Evolutionary conservation across 2,888 invertebrate species (phyloP).

Genomic region (Acrobasis consociella): DNA sequence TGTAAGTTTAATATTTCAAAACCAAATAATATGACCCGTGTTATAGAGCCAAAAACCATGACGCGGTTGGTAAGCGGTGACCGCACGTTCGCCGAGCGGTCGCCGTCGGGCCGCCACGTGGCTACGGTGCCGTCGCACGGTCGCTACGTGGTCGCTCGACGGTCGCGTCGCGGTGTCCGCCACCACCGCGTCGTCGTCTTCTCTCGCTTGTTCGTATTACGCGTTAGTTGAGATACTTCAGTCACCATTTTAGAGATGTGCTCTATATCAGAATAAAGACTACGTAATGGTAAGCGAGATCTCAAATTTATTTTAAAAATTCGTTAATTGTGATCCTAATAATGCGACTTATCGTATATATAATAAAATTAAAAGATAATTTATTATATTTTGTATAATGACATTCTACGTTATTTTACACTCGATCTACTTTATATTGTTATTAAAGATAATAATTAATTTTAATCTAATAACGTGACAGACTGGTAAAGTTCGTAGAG

Average conservation of each 20-base stretch:
- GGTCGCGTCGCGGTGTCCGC: constrained; percentile 31
- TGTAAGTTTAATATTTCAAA: constrained; percentile 14
- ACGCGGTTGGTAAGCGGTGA: constrained; percentile 29
- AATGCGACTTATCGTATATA: constrained; percentile 77
- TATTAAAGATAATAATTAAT: constrained; percentile 81
- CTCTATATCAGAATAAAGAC: constrained; percentile 81
- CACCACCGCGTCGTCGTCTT: constrained; percentile 45
- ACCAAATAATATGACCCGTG: constrained; percentile 52
- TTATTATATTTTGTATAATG: constrained; percentile 82
- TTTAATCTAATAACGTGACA: constrained; percentile 83
- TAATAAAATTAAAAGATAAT: constrained; percentile 76
- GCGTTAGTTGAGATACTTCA: constrained; percentile 74
- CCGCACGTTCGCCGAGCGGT: constrained; percentile 29
- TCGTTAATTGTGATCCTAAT: constrained; percentile 69
- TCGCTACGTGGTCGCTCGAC: constrained; percentile 25
- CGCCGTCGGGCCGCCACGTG: constrained; percentile 23
- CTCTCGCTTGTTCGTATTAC: constrained; percentile 75
- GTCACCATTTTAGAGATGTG: constrained; percentile 77
- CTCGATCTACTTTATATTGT: constrained; percentile 79
- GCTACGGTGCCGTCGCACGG: constrained; percentile 28
- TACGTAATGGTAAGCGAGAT: constrained; percentile 83
- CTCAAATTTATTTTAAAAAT: constrained; percentile 80
- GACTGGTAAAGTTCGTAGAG: constrained; percentile 83
- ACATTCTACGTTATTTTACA: constrained; percentile 81
- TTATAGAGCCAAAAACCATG: constrained; percentile 43